phyloP scores from a whole-genome alignment of 2,113 vertebrate genomes.

The Onychostruthus taczanowskii region DNA sequence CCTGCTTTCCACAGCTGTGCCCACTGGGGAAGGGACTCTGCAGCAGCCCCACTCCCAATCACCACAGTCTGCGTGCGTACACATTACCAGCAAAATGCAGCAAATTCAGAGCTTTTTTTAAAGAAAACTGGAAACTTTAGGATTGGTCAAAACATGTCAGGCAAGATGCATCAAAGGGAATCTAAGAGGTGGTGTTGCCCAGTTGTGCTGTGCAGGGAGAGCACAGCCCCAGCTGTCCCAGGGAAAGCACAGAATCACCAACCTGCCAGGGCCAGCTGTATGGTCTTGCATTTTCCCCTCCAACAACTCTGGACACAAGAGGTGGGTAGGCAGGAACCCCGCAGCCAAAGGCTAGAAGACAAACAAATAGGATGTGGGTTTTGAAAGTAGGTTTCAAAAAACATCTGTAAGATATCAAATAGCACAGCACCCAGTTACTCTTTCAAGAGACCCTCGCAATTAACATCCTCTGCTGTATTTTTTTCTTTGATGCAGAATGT shows the following conservation, averaged over 20 bases:
- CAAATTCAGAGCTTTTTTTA: not conserved
- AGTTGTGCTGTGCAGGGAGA: too few relatives aligned
- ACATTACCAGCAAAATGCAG: not conserved
- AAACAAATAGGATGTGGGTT: not conserved
- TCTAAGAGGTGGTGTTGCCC: not conserved
- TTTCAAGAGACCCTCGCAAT: not conserved
- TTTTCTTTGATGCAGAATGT: not conserved
- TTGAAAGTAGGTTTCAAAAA: not conserved
- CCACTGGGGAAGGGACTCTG: not conserved
- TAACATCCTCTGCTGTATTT: not conserved
- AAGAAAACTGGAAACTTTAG: not conserved
- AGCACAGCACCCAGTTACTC: not conserved
- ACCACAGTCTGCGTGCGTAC: not conserved
- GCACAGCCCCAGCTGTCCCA: not conserved
- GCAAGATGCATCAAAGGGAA: not conserved
- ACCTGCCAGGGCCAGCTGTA: constrained; percentile 79
- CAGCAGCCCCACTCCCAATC: not conserved
- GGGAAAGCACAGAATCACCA: not conserved
- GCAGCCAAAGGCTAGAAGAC: constrained; percentile 35
- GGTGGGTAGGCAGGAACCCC: constrained; percentile 34
- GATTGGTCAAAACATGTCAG: not conserved
- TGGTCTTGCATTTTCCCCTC: constrained; percentile 42
- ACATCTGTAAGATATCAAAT: not conserved
- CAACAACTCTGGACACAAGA: constrained; percentile 34
- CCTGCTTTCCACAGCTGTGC: not conserved